Percentiles rank a stretch among this genome's conserved stretches.
Conservation (phyloP, 2,888 invertebrate species). For the Kryphioiulus occultus region DNA sequence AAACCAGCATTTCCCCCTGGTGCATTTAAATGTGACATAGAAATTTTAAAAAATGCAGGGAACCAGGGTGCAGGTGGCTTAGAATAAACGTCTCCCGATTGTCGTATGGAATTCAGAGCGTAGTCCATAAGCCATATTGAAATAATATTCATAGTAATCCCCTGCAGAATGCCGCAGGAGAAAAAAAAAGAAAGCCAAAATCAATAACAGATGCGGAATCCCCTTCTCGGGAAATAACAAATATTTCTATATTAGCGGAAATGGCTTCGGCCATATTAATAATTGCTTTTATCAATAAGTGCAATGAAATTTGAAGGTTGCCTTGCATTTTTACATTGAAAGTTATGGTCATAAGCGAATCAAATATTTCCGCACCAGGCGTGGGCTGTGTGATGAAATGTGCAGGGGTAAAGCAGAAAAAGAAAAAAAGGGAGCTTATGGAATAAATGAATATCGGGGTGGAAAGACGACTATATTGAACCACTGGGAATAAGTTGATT, state of each 20-base stretch:
- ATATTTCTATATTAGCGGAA: conserved; percentile 16
- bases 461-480: conserved; percentile 24
- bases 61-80: background rate
- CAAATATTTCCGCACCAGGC: background rate
- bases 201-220: background rate
- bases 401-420: background rate
- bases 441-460: conserved; percentile 25
- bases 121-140: background rate
- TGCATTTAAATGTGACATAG: background rate
- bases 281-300: conserved; percentile 32
- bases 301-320: conserved; percentile 20
- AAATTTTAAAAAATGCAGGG: background rate
- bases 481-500: conserved; percentile 24
- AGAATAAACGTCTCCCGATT: background rate
- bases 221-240: background rate
- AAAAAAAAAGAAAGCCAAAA: background rate
- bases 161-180: background rate
- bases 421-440: conserved; percentile 35
- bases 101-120: background rate
- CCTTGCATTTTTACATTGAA: conserved; percentile 16
- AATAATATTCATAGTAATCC: conserved; percentile 2
- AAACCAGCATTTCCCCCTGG: background rate
- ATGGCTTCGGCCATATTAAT: conserved; percentile 21
- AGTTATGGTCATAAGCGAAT: background rate
- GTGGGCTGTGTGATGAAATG: background rate